A percentile compares a stretch with the other conserved stretches of the same genome.
Evolutionary conservation across 2,113 vertebrate genomes (phyloP).

Genomic region (Platichthys stellatus): DNA sequence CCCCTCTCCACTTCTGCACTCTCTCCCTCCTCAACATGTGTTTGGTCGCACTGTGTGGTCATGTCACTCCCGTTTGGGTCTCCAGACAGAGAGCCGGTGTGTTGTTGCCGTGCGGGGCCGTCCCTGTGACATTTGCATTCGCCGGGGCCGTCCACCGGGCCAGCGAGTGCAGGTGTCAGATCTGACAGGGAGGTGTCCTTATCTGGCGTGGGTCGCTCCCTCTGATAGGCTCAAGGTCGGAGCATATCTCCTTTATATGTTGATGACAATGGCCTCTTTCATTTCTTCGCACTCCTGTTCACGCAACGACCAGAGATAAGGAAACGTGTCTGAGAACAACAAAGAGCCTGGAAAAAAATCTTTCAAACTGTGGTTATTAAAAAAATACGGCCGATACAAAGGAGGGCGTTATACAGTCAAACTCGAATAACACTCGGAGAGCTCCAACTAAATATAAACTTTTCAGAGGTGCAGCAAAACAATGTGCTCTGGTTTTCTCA

Average conservation of each 20-base stretch:
- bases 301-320: conserved; percentile 33
- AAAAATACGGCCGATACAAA: no score
- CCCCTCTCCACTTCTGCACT: background rate
- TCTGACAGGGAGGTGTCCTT: conserved; percentile 60
- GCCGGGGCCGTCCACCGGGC: conserved; percentile 29
- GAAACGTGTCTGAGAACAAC: conserved; percentile 2
- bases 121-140: conserved; percentile 41
- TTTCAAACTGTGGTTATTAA: no score
- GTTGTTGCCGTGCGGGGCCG: conserved; percentile 21
- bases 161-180: conserved; percentile 79
- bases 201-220: conserved; percentile 53
- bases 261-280: conserved; percentile 45
- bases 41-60: conserved; percentile 62
- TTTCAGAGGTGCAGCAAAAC: no score
- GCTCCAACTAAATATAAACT: no score
- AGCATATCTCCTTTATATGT: conserved; percentile 15
- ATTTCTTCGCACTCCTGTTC: conserved; percentile 34
- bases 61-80: conserved; percentile 77
- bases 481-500: no score
- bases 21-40: conserved; percentile 26
- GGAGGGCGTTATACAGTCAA: no score
- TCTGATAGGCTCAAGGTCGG: conserved; percentile 62
- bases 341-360: background rate
- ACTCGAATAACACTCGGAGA: no score
- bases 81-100: conserved; percentile 29